Conservation (phyloP, 2,797 vertebrate genomes). For the Poecilia picta region DNA sequence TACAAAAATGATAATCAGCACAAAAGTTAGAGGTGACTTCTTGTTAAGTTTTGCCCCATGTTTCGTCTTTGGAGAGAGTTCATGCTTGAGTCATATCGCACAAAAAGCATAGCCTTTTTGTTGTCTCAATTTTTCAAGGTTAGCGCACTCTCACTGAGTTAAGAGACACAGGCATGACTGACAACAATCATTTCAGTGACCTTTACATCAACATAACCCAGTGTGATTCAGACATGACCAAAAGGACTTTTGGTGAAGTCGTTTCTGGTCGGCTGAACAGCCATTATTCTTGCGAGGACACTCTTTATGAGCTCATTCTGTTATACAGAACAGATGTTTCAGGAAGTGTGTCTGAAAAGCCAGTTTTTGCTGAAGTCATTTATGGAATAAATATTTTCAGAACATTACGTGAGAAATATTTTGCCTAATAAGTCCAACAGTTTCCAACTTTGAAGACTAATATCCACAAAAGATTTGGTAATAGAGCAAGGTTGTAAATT, state of each 20-base stretch:
- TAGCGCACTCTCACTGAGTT: not conserved
- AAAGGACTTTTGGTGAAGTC: not conserved
- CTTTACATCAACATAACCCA: not conserved
- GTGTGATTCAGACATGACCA: not conserved
- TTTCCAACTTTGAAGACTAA: not conserved
- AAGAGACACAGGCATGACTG: not conserved
- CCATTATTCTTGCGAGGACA: conserved; percentile 1
- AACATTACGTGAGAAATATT: not conserved
- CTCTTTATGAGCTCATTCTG: not conserved
- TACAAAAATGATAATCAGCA: conserved; percentile 20
- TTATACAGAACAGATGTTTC: not conserved
- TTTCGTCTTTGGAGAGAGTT: conserved; percentile 30
- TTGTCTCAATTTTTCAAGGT: not conserved
- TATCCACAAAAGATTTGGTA: not conserved
- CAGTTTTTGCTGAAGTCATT: not conserved
- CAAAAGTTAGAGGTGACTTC: conserved; percentile 51
- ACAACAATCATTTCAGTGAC: not conserved
- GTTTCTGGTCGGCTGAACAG: not conserved
- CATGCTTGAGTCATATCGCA: conserved; percentile 13
- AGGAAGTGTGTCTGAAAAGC: not conserved
- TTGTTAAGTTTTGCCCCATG: conserved; percentile 25
- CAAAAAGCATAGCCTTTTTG: not conserved
- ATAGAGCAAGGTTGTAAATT: not conserved
- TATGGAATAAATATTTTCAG: not conserved
- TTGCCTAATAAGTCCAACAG: not conserved